Conservation (phyloP, 2,888 invertebrate genomes). For the Clunio marinus region DNA sequence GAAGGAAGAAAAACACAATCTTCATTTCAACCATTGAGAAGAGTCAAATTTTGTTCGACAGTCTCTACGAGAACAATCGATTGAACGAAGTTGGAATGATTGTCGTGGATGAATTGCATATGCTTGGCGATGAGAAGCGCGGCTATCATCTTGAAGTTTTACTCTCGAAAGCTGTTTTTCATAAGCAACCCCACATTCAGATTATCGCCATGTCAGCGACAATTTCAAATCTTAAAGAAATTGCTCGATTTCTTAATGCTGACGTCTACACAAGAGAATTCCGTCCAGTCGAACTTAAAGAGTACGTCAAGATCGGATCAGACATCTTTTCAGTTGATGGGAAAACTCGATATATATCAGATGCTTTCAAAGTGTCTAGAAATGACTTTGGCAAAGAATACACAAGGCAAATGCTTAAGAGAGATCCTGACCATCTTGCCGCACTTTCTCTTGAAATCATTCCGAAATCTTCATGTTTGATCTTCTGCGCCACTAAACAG, state of each 20-base stretch:
- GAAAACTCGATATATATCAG: constrained; percentile 51
- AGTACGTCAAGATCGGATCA: constrained; percentile 72
- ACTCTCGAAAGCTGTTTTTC: constrained; percentile 71
- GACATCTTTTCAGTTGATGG: constrained; percentile 57
- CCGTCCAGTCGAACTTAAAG: constrained; percentile 80
- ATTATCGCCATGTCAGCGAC: constrained; percentile 98
- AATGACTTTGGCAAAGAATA: constrained; percentile 44
- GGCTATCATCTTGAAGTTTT: constrained; percentile 82
- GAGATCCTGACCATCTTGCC: constrained; percentile 76
- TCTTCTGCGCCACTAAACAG: constrained; percentile 90
- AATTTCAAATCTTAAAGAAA: constrained; percentile 80
- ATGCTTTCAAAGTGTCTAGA: constrained; percentile 54
- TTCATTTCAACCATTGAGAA: constrained; percentile 96
- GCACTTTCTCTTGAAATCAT: constrained; percentile 77
- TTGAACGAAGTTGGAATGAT: constrained; percentile 74
- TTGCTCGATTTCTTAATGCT: constrained; percentile 75
- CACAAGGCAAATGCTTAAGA: constrained; percentile 14
- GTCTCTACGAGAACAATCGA: constrained; percentile 72
- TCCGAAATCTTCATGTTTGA: constrained; percentile 73
- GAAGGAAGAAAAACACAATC: constrained; percentile 69
- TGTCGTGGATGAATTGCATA: constrained; percentile 87
- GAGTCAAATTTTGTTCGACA: constrained; percentile 77
- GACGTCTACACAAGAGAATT: constrained; percentile 80
- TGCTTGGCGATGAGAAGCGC: constrained; percentile 81
- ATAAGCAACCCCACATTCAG: constrained; percentile 62